A percentile compares a stretch with the other conserved stretches of the same genome.
Evolutionary conservation across 2,888 invertebrate genomes (phyloP).

Genomic region (Tridacna crocea): DNA sequence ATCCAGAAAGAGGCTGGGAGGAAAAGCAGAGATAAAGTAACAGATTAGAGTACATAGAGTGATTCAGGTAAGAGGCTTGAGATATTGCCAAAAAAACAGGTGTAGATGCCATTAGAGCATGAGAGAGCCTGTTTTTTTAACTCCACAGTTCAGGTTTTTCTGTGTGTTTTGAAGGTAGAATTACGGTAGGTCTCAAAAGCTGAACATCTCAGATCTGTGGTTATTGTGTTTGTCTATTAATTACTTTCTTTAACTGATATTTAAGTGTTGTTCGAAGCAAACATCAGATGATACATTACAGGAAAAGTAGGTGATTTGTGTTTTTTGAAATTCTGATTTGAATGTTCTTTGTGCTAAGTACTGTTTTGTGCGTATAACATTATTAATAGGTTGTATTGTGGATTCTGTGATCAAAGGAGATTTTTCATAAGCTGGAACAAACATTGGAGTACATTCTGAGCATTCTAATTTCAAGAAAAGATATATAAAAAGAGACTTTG

Average conservation of each 20-base stretch:
- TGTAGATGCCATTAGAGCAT: constrained; percentile 9
- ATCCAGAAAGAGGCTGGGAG: constrained; percentile 1
- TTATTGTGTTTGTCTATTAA: background rate
- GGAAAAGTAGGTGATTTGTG: background rate
- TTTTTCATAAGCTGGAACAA: background rate
- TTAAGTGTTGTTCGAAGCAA: background rate
- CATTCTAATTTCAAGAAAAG: background rate
- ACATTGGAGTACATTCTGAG: background rate
- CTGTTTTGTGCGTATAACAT: background rate
- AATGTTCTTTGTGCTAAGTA: background rate
- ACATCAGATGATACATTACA: too few relatives aligned
- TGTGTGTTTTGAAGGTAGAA: background rate
- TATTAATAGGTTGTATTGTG: background rate
- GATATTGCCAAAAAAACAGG: constrained; percentile 20
- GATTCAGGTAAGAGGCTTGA: constrained; percentile 22
- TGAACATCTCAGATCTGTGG: too few relatives aligned
- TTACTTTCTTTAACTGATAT: background rate
- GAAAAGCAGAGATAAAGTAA: constrained; percentile 7
- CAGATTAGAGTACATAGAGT: constrained; percentile 16
- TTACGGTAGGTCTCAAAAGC: background rate
- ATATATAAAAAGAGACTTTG: background rate
- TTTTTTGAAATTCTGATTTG: background rate
- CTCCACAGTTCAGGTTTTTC: background rate
- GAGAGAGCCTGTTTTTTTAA: background rate
- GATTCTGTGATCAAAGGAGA: background rate